Base-by-base conservation (phyloP, 2,888 invertebrate species). In the Vandiemenella viatica region DNA sequence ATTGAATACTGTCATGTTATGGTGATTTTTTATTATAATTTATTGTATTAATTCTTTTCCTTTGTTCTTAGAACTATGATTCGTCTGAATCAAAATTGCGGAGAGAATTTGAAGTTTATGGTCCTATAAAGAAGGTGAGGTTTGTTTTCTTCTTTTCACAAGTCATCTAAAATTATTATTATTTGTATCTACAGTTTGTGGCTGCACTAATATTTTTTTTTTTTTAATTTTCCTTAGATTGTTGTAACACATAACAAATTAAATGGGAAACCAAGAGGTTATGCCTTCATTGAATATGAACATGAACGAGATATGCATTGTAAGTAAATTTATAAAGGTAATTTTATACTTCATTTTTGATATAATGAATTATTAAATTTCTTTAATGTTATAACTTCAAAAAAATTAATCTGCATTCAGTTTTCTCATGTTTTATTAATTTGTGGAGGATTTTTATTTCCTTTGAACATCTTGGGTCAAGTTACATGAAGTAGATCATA, bases 271-370 rank as follows among this genome's bases (percentile, higher is more conserved):
- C 97, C 96, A 8, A 78, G 97, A 58, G 98, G 98, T 54, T 98
- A 97, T 72, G 97, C 97, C 42, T 99, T 98, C 77, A 95, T 98
- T 62, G 98, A 98, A 69, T 98, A 95, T 71, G 96, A 97, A 68
- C 93, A 96, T 68, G 97, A 97, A 69, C 73, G 95, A 54, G 98
- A 99, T 70, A 99, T 98, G 98, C 97, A 97, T 72, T 91, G 95
- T 95, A 77, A 89, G 93, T 91, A 72, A 52, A 52, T 51, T 40
- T n/a, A n/a, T n/a, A n/a, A n/a, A n/a, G n/a, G n/a, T n/a, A n/a
- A n/a, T n/a, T n/a, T n/a, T n/a, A n/a, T n/a, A n/a, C n/a, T n/a
- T n/a, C n/a, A n/a, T n/a, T n/a, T n/a, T n/a, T n/a, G n/a, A n/a
- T n/a, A n/a, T n/a, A n/a, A n/a, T n/a, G n/a, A n/a, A n/a, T n/a